Conservation (phyloP, 2,888 invertebrate genomes). For the Dugesia japonica region DNA sequence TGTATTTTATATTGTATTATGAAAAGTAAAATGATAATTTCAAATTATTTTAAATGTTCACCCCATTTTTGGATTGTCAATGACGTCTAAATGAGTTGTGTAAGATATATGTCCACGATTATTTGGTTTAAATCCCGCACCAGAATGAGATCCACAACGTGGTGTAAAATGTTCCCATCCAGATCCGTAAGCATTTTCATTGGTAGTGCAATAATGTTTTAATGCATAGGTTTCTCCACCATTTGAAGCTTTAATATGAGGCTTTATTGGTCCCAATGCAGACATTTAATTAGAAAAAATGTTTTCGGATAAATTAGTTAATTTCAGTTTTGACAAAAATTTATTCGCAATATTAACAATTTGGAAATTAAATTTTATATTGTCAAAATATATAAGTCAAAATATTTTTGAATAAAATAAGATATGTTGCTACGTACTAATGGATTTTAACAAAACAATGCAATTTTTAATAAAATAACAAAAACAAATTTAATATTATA, state of each 20-base stretch:
- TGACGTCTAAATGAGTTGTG: slow-evolving; percentile 42
- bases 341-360: no score
- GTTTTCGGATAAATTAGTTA: background rate
- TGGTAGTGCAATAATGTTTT: slow-evolving; percentile 46
- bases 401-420: no score
- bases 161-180: slow-evolving; percentile 42
- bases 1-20: no score
- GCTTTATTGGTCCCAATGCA: background rate
- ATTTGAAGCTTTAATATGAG: slow-evolving; percentile 42
- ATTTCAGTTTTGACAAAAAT: no score
- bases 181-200: slow-evolving; percentile 43
- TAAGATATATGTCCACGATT: slow-evolving; percentile 46
- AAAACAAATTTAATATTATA: no score
- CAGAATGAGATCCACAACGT: slow-evolving; percentile 41
- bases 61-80: slow-evolving; percentile 46
- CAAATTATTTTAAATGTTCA: no score
- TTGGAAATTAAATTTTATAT: no score
- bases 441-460: no score
- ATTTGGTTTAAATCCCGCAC: slow-evolving; percentile 46
- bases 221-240: slow-evolving; percentile 46
- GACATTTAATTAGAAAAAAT: background rate
- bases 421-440: no score
- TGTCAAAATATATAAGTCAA: no score
- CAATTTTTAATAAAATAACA: no score
- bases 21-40: no score